Conservation (phyloP, 2,797 vertebrate genomes). For the Gambelia wislizenii region DNA sequence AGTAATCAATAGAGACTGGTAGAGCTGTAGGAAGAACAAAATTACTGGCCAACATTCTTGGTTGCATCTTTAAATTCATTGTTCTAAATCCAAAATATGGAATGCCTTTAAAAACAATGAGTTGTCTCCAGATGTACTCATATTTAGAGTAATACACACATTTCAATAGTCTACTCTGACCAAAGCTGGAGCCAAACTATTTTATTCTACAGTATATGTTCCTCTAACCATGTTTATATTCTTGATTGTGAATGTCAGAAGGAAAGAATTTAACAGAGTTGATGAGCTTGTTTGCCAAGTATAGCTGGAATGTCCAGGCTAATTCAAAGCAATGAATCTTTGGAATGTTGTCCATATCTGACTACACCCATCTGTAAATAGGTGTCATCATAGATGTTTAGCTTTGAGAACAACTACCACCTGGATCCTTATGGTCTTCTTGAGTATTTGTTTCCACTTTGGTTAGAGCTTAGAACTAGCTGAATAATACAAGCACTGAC, state of each 20-base stretch:
- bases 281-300: slow-evolving; percentile 24
- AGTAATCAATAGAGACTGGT: background rate
- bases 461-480: background rate
- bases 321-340: background rate
- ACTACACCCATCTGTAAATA: background rate
- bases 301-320: slow-evolving; percentile 28
- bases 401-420: background rate
- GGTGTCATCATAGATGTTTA: background rate
- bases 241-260: slow-evolving; percentile 54
- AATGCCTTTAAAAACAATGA: background rate
- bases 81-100: background rate
- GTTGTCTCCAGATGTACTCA: background rate
- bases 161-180: background rate
- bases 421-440: background rate
- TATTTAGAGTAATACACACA: background rate
- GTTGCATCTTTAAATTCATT: background rate
- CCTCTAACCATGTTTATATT: slow-evolving; percentile 30
- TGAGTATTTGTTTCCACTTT: background rate
- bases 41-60: background rate
- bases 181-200: background rate
- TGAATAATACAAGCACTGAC: background rate
- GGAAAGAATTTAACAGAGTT: background rate
- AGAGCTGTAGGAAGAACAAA: slow-evolving; percentile 13
- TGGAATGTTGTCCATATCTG: background rate
- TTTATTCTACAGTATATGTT: slow-evolving; percentile 33